Conservation (phyloP, 2,113 vertebrate species). For the Himantopus leucocephalus region DNA sequence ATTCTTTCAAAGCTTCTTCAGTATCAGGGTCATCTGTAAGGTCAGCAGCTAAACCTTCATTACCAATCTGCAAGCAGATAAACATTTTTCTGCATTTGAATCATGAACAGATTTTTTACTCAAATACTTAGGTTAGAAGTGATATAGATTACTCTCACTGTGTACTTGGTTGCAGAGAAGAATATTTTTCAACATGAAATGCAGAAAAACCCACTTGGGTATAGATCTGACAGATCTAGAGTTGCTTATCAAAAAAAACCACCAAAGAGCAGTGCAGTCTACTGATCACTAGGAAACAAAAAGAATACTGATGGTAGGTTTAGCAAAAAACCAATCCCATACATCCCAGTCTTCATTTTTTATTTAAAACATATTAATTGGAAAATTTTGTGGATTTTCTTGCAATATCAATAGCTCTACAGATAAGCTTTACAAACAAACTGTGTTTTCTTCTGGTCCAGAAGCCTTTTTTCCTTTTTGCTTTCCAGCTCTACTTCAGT, state of each 20-base stretch:
- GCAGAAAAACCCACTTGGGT: not conserved
- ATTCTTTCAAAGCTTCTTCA: conserved; percentile 97
- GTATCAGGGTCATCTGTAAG: conserved; percentile 90
- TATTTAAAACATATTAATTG: not conserved
- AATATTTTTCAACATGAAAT: not conserved
- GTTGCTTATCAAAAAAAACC: not conserved
- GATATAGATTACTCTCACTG: not conserved
- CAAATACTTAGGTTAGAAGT: not conserved
- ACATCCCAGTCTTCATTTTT: not conserved
- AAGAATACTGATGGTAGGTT: not conserved
- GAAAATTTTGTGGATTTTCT: not conserved
- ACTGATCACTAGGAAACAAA: not conserved
- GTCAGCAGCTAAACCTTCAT: conserved; percentile 91
- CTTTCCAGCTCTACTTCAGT: not conserved
- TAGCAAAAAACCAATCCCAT: not conserved
- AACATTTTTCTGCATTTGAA: not conserved
- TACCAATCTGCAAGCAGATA: conserved; percentile 77
- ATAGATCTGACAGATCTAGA: not conserved
- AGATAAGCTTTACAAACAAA: not conserved
- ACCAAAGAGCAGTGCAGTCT: not conserved
- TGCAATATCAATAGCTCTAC: not conserved
- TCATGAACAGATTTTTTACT: not conserved
- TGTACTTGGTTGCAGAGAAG: not conserved
- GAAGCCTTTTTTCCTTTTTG: not conserved
- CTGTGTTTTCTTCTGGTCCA: not conserved